Evolutionary conservation across 1,140 invertebrate genomes (phyloP).

Genomic region (Cephus cinctus): DNA sequence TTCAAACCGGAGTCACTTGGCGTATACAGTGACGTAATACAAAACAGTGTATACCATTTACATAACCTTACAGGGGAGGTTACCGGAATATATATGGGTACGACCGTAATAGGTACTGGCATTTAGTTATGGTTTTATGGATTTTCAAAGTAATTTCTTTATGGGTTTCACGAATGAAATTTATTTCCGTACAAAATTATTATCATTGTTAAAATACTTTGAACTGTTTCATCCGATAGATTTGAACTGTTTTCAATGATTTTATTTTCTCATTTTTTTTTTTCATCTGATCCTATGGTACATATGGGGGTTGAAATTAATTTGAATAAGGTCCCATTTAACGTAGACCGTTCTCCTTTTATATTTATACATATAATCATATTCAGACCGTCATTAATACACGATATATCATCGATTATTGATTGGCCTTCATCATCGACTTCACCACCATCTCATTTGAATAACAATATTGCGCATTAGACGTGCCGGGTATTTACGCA

Average conservation of each 20-base stretch:
- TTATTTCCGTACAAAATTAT: too few species aligned
- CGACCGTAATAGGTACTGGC: conserved; percentile 7
- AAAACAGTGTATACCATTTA: conserved; percentile 40
- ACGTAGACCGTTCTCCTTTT: too few species aligned
- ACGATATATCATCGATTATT: conserved; percentile 44
- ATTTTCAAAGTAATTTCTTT: too few species aligned
- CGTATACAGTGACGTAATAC: conserved; percentile 22
- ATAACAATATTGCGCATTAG: conserved; percentile 44
- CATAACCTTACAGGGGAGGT: conserved; percentile 25
- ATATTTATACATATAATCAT: too few species aligned
- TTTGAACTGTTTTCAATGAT: too few species aligned
- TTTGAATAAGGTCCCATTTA: neutral
- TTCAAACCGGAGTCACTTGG: conserved; percentile 4
- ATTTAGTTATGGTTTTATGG: conserved; percentile 21
- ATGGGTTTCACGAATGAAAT: too few species aligned
- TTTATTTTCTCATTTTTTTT: too few species aligned
- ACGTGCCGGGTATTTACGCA: conserved; percentile 23
- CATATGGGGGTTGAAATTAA: conserved; percentile 5
- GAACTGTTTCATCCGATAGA: too few species aligned
- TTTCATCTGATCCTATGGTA: too few species aligned
- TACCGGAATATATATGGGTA: conserved; percentile 3
- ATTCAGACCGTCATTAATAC: conserved; percentile 37
- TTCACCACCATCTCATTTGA: conserved; percentile 36
- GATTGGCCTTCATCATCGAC: conserved; percentile 16
- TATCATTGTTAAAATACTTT: too few species aligned